These are phyloP conservation scores for Cybosia mesomella DNA, from an alignment of 2,888 invertebrate species.

Conservation along the genomic window DNA sequence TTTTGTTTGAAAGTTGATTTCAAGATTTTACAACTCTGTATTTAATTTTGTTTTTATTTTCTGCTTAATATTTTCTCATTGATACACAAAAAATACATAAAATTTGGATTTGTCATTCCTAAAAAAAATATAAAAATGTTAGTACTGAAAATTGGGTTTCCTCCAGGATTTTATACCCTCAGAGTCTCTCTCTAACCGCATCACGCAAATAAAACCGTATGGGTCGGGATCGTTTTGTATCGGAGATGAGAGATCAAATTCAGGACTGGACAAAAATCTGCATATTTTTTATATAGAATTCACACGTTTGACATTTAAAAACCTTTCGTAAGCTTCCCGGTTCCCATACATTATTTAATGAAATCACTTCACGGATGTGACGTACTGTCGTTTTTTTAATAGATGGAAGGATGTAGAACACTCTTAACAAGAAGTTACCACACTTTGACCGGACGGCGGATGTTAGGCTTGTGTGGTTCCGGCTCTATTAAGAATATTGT, in stretches of 20 bases:
- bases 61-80: no score
- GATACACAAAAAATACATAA: no score
- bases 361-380: conserved; percentile 40
- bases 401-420: conserved; percentile 33
- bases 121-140: no score
- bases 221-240: neutral
- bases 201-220: no score
- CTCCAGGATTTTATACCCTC: neutral
- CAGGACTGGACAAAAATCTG: neutral
- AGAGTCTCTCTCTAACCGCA: neutral
- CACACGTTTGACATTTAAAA: conserved; percentile 31
- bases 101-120: no score
- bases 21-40: no score
- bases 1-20: no score
- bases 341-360: conserved; percentile 43
- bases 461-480: conserved; percentile 35
- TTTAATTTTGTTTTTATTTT: no score
- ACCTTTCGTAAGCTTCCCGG: conserved; percentile 24
- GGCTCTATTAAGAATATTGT: conserved; percentile 35
- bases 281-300: neutral
- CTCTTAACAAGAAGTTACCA: conserved; percentile 39
- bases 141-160: no score
- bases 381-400: conserved; percentile 30
- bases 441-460: conserved; percentile 37
- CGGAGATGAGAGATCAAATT: neutral